Conservation (phyloP, 2,888 invertebrate species). For the Acronicta alni region DNA sequence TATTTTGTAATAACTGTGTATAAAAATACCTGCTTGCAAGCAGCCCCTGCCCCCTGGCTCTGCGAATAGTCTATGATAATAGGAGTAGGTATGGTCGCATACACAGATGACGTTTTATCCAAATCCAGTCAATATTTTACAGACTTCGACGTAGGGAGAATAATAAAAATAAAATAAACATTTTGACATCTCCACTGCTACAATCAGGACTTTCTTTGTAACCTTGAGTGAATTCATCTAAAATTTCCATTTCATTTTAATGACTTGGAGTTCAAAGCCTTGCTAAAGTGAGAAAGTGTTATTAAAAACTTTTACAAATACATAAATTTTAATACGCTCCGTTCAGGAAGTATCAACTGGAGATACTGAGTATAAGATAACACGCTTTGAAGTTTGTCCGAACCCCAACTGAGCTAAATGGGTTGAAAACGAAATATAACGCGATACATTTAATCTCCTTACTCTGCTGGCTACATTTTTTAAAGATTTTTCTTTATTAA, state of each 20-base stretch:
- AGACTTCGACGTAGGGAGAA: too few relatives aligned
- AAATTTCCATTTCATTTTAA: neutral
- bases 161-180: too few relatives aligned
- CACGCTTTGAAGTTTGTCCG: slow-evolving; percentile 58
- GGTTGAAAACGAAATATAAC: slow-evolving; percentile 62
- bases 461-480: slow-evolving; percentile 54
- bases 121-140: too few relatives aligned
- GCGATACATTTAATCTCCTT: slow-evolving; percentile 60
- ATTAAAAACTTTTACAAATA: slow-evolving; percentile 11
- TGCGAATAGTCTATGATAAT: too few relatives aligned
- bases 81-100: too few relatives aligned
- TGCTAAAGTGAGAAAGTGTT: slow-evolving; percentile 7
- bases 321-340: slow-evolving; percentile 38
- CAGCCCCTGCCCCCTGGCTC: too few relatives aligned
- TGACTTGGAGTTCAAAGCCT: neutral
- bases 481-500: slow-evolving; percentile 52
- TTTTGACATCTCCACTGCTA: too few relatives aligned
- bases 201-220: too few relatives aligned
- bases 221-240: too few relatives aligned
- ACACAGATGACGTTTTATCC: too few relatives aligned
- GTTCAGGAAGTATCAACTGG: slow-evolving; percentile 50
- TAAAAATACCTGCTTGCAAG: too few relatives aligned
- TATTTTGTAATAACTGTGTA: too few relatives aligned
- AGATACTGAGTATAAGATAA: slow-evolving; percentile 54
- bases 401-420: slow-evolving; percentile 60